Base-by-base conservation (phyloP, 2,797 vertebrate species). In the Botia kubotai region DNA sequence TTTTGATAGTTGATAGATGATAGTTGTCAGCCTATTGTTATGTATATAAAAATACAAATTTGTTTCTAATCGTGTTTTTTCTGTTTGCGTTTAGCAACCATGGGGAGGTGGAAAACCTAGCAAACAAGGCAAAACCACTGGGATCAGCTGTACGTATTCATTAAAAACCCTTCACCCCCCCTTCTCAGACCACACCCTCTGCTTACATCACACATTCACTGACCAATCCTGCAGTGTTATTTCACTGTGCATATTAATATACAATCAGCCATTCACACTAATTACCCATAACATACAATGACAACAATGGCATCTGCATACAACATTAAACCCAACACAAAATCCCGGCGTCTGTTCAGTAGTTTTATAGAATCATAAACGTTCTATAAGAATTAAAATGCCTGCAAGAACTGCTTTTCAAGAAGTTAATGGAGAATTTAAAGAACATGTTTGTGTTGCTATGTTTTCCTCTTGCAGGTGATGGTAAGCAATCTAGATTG, bases 391-490 rank as follows among this genome's bases (percentile, higher is more conserved):
- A 48, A 26, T 67, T 69, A 5, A 48, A 43, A 43, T 43, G 48
- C 14, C 36, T 69, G 36, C 55, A 60, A 58, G 68, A 33, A 23
- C 21, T 71, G 4, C 26, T 57, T 55, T 39, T 11, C 46, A 53
- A 60, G 50, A 67, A 72, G 36, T 33, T 80, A 5, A 29, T 82
- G 57, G 19, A 68, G 23, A 46, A 85, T 89, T 86, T 89, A 81
- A 82, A 87, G 89, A 92, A 90, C 83, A 80, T 90, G 75, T 91
- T 82, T 90, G 81, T 93, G 85, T 88, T 92, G 88, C 90, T 86
- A 87, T 94, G 89, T 84, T 92, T 91, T 92, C 89, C 91, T 85
- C 68, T 91, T 94, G 85, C 94, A 96, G 95, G 93, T 90, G 93
- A 95, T 73, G 90, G 89, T 93, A 96, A 94, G 95, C 87, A 90